These are phyloP conservation scores for Austrofundulus limnaeus DNA, from an alignment of 2,113 vertebrate species.

Conservation along the genomic window DNA sequence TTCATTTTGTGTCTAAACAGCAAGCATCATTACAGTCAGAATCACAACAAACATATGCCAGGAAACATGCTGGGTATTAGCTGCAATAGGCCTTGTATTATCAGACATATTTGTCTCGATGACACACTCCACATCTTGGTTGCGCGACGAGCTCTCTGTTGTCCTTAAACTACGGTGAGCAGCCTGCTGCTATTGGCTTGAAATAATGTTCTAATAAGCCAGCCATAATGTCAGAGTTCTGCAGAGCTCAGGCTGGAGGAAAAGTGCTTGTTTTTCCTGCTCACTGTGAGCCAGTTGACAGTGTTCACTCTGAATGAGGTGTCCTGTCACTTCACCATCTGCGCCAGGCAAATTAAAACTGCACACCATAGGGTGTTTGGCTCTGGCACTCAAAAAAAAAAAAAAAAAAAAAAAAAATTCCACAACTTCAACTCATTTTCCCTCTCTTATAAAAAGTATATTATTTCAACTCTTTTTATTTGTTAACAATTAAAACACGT, in stretches of 20 bases:
- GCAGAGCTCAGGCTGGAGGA: conserved; percentile 42
- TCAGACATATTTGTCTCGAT: conserved; percentile 47
- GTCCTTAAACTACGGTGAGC: conserved; percentile 62
- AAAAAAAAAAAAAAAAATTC: conserved; percentile 39
- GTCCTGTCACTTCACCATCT: conserved; percentile 76
- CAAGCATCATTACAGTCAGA: conserved; percentile 28
- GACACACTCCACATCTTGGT: conserved; percentile 50
- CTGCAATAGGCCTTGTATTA: conserved; percentile 37
- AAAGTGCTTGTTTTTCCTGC: conserved; percentile 32
- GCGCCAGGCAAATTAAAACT: conserved; percentile 71
- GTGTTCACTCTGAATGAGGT: conserved; percentile 69
- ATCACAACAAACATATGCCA: conserved; percentile 31
- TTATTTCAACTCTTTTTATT: conserved; percentile 18
- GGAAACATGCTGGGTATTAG: conserved; percentile 15
- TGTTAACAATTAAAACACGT: not conserved
- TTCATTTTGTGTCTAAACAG: conserved; percentile 27
- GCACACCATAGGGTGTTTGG: conserved; percentile 52
- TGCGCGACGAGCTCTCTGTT: conserved; percentile 50
- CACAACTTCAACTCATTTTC: conserved; percentile 52
- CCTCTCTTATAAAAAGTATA: no score
- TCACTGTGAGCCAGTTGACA: conserved; percentile 59
- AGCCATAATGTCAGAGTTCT: conserved; percentile 52
- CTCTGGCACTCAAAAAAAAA: conserved; percentile 24
- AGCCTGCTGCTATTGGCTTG: conserved; percentile 50
- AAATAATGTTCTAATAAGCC: conserved; percentile 52